Evolutionary conservation across 2,888 invertebrate genomes (phyloP), one percentile per base, ranked within the genome.

Genomic region (Nymphalis urticae): DNA sequence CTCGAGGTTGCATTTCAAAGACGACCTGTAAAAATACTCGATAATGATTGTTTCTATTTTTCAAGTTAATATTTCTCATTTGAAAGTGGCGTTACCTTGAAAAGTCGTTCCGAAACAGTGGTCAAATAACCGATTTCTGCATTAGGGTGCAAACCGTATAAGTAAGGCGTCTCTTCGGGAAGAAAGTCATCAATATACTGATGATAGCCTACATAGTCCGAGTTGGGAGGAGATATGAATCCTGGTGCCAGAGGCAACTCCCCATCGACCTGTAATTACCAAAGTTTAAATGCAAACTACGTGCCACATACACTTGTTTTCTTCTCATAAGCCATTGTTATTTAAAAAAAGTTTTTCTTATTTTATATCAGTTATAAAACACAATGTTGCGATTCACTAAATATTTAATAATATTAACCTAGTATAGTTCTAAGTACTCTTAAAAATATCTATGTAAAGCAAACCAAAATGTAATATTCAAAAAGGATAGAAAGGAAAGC

Each of bases 81-180:
- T 3, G 4, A 13, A 42, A 42, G 13, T 42, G 13, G 42, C 42
- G 13, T 4, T 72, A 89, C 92, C 85, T 94, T 95, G 87, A 98
- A 98, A 61, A 98, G 89, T 72, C 95, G 95, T 77, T 98, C 97
- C 0, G 98, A 97, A 0, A 96, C 96, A 0, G 95, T 95, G 0
- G 98, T 98, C 64, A 98, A 90, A 82, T 98, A 98, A 59, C 98
- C 98, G 71, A 98, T 98, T 90, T 98, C 98, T 0, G 98, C 98
- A 85, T 98, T 98, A 0, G 98, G 97, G 89, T 98, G 98, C 24
- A 98, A 91, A 0, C 98, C 98, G 80, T 98, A 98, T 19, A 98
- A 92, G 77, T 96, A 95, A 0, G 98, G 98, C 63, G 97, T 97
- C 88, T 98, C 98, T 0, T 96, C 93, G 0, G 98, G 98, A 36